phyloP scores from a whole-genome alignment of 2,797 vertebrate species.

The Notamacropus eugenii region DNA sequence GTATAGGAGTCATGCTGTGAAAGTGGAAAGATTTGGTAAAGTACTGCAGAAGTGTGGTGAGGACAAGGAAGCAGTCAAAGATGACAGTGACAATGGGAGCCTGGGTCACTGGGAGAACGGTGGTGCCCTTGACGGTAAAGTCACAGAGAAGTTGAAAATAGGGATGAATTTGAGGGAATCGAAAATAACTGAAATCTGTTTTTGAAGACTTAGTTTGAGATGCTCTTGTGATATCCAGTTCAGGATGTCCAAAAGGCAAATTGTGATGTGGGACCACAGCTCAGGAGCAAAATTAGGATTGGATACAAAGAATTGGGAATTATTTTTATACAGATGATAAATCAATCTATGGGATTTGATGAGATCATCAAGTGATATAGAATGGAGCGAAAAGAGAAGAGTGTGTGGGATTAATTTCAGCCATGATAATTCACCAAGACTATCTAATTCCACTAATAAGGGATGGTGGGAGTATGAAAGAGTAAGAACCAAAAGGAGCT shows the following conservation, averaged over 20 bases:
- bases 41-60: not conserved
- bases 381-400: not conserved
- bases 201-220: not conserved
- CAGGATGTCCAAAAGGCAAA: not conserved
- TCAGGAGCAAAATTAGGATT: not conserved
- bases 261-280: not conserved
- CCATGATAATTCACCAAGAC: not conserved
- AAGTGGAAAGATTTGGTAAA: not conserved
- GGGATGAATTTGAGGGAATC: not conserved
- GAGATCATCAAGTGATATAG: not conserved
- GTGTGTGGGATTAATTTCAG: not conserved
- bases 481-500: not conserved
- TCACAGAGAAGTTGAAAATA: not conserved
- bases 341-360: not conserved
- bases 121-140: not conserved
- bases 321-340: not conserved
- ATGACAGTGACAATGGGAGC: not conserved
- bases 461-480: not conserved
- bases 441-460: not conserved
- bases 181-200: not conserved
- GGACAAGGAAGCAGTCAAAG: not conserved
- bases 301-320: not conserved
- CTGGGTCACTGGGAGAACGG: not conserved
- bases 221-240: not conserved
- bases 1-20: not conserved